Base-by-base conservation (phyloP, 2,797 vertebrate genomes). In the Hapalemur alaotrensis region DNA sequence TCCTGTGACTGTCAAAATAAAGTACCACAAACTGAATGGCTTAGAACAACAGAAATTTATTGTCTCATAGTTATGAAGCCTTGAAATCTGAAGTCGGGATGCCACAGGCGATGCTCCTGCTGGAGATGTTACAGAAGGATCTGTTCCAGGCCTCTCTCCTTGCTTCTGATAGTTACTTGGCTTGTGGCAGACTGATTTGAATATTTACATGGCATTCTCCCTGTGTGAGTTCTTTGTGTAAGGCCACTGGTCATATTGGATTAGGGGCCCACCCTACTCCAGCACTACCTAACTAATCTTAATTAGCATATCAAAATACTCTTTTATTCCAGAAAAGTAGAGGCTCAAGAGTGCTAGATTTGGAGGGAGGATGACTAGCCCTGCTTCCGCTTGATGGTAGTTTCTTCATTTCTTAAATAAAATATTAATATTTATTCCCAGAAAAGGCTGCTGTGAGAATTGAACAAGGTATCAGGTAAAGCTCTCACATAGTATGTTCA, bases 371-470 rank as follows among this genome's bases (percentile, higher is more conserved):
- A 14, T 52, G 2, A 22, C 11, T 69, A 81, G 54, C 3, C 20
- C 11, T 70, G 12, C 35, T 50, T 92, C 46, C 18, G 76, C 15
- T 35, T 43, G 22, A 75, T 1, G 75, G 0, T 8, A 48, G 17
- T 52, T 61, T 82, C 12, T 61, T 78, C 7, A 50, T 89, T 84
- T 94, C 25, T 89, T 73, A 75, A 46, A 57, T 70, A 63, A 78
- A 38, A 67, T 59, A 72, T 48, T 70, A 79, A 69, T 63, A 70
- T 38, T 91, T 93, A 73, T 32, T 84, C 14, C 32, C 46, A 35
- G 17, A 70, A 93, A 83, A 75, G 7, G 10, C 4, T 50, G 3
- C 12, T 72, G 23, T 41, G 38, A 14, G 15, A 78, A 35, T 28
- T 50, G 18, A 89, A 89, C 43, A 5, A 20, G n/a, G 2, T 73